Evolutionary conservation across 2,113 vertebrate genomes (phyloP).

Genomic region (Scomber japonicus): DNA sequence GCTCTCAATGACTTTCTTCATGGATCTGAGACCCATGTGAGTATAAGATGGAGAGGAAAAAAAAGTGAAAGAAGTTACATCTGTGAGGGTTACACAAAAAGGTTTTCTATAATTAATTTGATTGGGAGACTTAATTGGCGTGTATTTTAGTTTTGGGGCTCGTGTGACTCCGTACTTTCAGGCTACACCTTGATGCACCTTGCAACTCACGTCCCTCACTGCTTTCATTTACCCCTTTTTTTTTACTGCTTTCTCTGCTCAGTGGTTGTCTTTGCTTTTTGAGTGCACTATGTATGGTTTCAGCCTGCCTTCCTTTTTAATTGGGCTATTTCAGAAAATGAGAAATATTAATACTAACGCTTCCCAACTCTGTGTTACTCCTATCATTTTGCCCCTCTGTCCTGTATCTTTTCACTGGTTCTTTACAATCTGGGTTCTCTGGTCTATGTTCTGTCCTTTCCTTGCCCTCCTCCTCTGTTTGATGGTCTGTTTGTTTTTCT

Average conservation of each 20-base stretch:
- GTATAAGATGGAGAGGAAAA: constrained; percentile 51
- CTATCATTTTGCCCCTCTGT: constrained; percentile 56
- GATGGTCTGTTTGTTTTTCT: constrained; percentile 74
- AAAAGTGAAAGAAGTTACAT: background rate
- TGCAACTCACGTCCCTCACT: constrained; percentile 35
- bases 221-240: constrained; percentile 30
- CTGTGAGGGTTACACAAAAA: background rate
- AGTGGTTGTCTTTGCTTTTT: constrained; percentile 61
- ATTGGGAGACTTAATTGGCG: constrained; percentile 8
- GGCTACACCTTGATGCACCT: constrained; percentile 24
- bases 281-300: constrained; percentile 58
- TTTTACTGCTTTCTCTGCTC: constrained; percentile 57
- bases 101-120: constrained; percentile 27
- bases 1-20: constrained; percentile 89
- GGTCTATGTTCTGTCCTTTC: constrained; percentile 74
- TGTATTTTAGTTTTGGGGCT: constrained; percentile 4
- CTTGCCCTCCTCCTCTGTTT: constrained; percentile 72
- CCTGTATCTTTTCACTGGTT: constrained; percentile 55
- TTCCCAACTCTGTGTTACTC: constrained; percentile 67
- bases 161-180: background rate
- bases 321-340: constrained; percentile 53
- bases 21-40: constrained; percentile 89
- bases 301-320: constrained; percentile 58
- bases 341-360: constrained; percentile 76
- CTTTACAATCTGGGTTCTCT: constrained; percentile 67